A percentile compares a stretch with the other conserved stretches of the same genome.
Conservation (phyloP, 2,113 vertebrate species). For the Pollimyrus isidori region DNA sequence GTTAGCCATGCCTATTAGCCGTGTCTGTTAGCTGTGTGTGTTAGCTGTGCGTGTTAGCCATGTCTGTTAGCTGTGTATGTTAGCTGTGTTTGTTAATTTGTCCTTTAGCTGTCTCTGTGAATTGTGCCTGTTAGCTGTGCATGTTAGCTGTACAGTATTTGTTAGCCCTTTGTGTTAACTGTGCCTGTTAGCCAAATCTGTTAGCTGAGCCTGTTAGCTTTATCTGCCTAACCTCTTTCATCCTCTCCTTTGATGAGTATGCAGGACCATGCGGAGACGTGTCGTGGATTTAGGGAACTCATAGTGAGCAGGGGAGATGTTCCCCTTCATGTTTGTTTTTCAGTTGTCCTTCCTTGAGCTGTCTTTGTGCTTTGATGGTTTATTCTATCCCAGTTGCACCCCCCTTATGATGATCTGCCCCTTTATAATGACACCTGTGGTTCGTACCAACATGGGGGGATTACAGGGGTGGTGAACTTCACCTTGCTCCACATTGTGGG, state of each 20-base stretch:
- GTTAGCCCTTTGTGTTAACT: not conserved
- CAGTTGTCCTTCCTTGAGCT: not conserved
- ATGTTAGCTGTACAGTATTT: not conserved
- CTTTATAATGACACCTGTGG: not conserved
- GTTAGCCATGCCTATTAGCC: not conserved
- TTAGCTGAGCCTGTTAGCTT: not conserved
- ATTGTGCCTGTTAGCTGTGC: not conserved
- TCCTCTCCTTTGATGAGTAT: not conserved
- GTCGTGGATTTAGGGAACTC: not conserved
- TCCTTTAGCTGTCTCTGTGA: not conserved
- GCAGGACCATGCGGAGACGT: not conserved
- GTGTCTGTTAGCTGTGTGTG: accelerated
- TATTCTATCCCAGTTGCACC: not conserved
- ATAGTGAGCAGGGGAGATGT: not conserved
- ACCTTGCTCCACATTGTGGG: not conserved
- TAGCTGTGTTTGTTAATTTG: not conserved
- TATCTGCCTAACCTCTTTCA: not conserved
- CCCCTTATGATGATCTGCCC: not conserved
- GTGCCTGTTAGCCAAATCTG: not conserved
- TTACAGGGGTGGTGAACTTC: not conserved
- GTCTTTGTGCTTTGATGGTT: not conserved
- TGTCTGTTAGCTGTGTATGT: not conserved
- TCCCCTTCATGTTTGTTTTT: not conserved
- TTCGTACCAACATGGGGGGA: not conserved
- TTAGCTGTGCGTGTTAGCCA: not conserved